Percentiles rank a stretch among this genome's conserved stretches.
Evolutionary conservation across 2,888 invertebrate genomes (phyloP).

Genomic region (Drosophila colorata): DNA sequence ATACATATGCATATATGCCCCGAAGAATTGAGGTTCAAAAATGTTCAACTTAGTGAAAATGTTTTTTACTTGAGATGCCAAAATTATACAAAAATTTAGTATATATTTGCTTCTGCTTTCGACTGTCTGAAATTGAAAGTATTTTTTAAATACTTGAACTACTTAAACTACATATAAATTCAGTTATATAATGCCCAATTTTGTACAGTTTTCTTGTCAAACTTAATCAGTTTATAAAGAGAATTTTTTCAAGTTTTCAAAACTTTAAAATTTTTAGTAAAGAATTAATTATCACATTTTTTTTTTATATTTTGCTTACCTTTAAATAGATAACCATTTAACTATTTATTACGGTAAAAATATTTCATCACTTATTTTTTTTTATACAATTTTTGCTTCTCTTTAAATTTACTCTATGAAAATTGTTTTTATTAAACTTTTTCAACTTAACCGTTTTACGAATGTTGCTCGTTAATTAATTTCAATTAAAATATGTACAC

Average conservation of each 20-base stretch:
- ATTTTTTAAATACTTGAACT: slow-evolving; percentile 4
- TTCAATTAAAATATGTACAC: slow-evolving; percentile 62
- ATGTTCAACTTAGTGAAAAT: slow-evolving; percentile 10
- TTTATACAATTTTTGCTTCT: neutral
- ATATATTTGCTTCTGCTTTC: neutral
- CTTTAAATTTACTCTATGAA: neutral
- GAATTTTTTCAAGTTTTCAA: neutral
- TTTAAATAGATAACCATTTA: neutral
- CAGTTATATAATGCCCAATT: slow-evolving; percentile 33
- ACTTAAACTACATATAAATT: neutral
- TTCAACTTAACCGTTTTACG: slow-evolving; percentile 22
- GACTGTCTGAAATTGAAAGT: neutral
- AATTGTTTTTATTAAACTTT: neutral
- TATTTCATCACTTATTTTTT: neutral
- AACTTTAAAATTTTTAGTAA: too few relatives aligned
- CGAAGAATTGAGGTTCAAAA: slow-evolving; percentile 11
- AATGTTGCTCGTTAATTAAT: slow-evolving; percentile 63
- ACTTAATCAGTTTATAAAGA: neutral
- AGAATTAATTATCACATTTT: too few relatives aligned
- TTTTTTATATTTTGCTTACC: neutral
- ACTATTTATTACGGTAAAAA: neutral
- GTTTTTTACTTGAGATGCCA: neutral
- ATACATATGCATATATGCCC: slow-evolving; percentile 8
- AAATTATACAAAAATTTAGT: slow-evolving; percentile 29
- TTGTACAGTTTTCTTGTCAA: slow-evolving; percentile 22